Evolutionary conservation across 2,113 vertebrate species (phyloP).

Genomic region (Stegostoma tigrinum): DNA sequence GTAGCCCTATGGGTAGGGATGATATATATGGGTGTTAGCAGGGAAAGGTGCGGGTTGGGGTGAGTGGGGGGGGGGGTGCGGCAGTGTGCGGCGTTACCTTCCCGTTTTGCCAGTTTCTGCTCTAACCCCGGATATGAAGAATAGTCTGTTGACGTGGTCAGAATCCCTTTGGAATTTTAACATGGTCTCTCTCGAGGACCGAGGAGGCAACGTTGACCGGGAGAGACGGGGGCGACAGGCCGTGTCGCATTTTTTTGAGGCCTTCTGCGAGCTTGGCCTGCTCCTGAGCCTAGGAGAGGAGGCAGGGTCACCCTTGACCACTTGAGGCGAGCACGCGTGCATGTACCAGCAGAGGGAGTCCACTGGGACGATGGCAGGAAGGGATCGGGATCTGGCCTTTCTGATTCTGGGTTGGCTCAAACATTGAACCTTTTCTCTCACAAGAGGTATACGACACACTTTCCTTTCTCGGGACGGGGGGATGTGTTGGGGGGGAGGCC

Average conservation of each 20-base stretch:
- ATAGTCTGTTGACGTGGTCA: not conserved
- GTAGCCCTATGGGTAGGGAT: not conserved
- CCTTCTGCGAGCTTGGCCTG: not conserved
- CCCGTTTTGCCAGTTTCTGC: not conserved
- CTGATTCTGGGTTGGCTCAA: too few species aligned
- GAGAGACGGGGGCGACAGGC: not conserved
- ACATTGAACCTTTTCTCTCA: too few species aligned
- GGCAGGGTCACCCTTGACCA: too few species aligned
- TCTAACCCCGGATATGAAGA: not conserved
- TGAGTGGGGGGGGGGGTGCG: too few species aligned
- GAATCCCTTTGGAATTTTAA: not conserved
- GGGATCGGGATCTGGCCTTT: too few species aligned
- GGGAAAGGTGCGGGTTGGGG: too few species aligned
- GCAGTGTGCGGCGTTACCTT: not conserved
- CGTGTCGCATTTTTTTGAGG: not conserved
- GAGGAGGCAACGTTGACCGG: not conserved
- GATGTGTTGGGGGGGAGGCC: too few species aligned
- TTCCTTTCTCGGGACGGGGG: too few species aligned
- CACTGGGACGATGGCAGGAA: too few species aligned
- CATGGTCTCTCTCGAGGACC: not conserved
- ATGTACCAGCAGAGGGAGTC: too few species aligned
- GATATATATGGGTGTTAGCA: too few species aligned
- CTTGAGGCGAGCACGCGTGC: too few species aligned
- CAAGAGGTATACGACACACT: not conserved
- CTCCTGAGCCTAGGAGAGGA: not conserved